These are phyloP conservation scores for Aptenodytes patagonicus DNA, from an alignment of 2,113 vertebrate genomes.

Conservation along the genomic window DNA sequence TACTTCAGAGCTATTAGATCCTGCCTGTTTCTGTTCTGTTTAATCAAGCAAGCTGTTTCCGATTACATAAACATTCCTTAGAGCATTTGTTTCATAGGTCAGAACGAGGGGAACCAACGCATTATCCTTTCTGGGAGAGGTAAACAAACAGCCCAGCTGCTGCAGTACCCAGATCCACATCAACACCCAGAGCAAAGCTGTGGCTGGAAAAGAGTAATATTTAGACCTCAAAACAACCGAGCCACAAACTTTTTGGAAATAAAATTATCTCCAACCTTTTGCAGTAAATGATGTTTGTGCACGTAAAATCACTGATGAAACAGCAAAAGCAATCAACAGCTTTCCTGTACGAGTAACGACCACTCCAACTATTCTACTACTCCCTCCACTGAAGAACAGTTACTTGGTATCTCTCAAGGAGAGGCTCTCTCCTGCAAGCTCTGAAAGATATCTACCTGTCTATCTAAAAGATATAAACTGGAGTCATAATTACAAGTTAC, in stretches of 20 bases:
- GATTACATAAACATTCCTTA: neutral
- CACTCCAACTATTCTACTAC: neutral
- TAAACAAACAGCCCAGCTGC: neutral
- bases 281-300: neutral
- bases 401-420: neutral
- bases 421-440: neutral
- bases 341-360: neutral
- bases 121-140: neutral
- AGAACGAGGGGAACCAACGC: neutral
- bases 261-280: neutral
- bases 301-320: neutral
- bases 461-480: no score
- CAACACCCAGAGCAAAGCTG: neutral
- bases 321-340: neutral
- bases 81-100: neutral
- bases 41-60: neutral
- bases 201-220: neutral
- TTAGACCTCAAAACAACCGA: neutral
- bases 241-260: neutral
- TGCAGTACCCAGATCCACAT: neutral
- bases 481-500: neutral
- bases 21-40: neutral
- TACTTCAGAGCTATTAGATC: neutral
- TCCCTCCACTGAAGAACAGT: fast-evolving
- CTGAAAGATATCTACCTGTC: neutral